Evolutionary conservation across 2,888 invertebrate genomes (phyloP).

Genomic region (Magallana nippona): DNA sequence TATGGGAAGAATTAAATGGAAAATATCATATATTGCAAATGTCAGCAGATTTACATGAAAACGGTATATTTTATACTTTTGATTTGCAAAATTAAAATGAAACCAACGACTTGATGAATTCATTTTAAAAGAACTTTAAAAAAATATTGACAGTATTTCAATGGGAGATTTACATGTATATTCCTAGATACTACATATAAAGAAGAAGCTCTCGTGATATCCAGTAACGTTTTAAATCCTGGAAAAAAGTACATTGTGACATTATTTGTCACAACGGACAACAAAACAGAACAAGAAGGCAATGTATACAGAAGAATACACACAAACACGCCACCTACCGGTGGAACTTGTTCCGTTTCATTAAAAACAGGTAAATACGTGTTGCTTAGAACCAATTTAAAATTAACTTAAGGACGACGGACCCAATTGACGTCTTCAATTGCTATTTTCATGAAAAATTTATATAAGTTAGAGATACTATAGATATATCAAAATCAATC

Average conservation of each 20-base stretch:
- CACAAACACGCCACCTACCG: not conserved
- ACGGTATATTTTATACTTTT: not conserved
- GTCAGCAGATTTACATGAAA: not conserved
- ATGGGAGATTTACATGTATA: too few species aligned
- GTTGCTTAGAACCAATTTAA: too few species aligned
- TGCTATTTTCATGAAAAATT: too few species aligned
- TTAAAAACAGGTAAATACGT: not conserved
- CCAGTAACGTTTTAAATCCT: not conserved
- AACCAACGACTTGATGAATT: too few species aligned
- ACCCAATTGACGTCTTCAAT: too few species aligned
- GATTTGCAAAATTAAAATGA: not conserved
- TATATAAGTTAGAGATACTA: too few species aligned
- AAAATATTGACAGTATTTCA: too few species aligned
- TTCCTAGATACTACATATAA: too few species aligned
- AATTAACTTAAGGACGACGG: too few species aligned
- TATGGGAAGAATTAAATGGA: constrained; percentile 2
- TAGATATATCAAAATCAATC: too few species aligned
- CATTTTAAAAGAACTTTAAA: too few species aligned
- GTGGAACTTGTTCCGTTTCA: not conserved
- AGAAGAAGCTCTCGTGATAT: not conserved
- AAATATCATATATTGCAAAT: not conserved
- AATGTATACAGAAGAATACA: not conserved
- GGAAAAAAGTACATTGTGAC: not conserved
- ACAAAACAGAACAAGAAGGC: not conserved
- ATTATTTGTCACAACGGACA: not conserved